A percentile compares a stretch with the other conserved stretches of the same genome.
These are phyloP conservation scores for Ctenopoma multispine DNA, from an alignment of 2,797 vertebrate species.

Conservation along the genomic window DNA sequence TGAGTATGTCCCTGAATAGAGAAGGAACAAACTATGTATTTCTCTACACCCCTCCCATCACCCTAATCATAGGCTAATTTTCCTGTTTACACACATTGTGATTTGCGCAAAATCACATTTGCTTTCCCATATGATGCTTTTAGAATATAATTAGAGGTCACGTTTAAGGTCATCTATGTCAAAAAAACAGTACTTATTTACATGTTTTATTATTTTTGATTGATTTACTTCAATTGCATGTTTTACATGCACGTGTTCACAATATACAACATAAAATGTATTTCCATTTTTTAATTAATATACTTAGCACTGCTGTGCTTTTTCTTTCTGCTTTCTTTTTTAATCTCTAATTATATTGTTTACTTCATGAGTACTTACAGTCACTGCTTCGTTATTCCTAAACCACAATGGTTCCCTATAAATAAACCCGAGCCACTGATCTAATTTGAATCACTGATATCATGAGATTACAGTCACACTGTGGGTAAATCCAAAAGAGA, in stretches of 20 bases:
- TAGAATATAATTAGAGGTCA: not conserved
- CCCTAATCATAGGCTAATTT: rapidly evolving
- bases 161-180: not conserved
- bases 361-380: not conserved
- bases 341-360: too few relatives aligned
- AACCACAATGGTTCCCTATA: slow-evolving; percentile 14
- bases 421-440: not conserved
- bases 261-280: too few relatives aligned
- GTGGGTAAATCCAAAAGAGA: slow-evolving; percentile 43
- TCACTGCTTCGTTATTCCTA: not conserved
- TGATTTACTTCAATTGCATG: not conserved
- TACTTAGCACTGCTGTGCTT: too few relatives aligned
- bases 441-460: slow-evolving; percentile 29
- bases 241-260: too few relatives aligned
- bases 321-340: too few relatives aligned
- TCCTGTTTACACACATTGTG: slow-evolving; percentile 4
- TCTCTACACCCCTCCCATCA: slow-evolving; percentile 56
- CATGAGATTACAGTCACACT: slow-evolving; percentile 57
- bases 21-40: not conserved
- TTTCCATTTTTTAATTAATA: too few relatives aligned
- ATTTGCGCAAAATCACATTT: slow-evolving; percentile 15
- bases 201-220: not conserved
- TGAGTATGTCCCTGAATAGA: slow-evolving; percentile 14
- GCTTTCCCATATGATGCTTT: not conserved
- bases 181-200: too few relatives aligned